phyloP scores from a whole-genome alignment of 1,140 invertebrate genomes.

The Chlorops oryzae region DNA sequence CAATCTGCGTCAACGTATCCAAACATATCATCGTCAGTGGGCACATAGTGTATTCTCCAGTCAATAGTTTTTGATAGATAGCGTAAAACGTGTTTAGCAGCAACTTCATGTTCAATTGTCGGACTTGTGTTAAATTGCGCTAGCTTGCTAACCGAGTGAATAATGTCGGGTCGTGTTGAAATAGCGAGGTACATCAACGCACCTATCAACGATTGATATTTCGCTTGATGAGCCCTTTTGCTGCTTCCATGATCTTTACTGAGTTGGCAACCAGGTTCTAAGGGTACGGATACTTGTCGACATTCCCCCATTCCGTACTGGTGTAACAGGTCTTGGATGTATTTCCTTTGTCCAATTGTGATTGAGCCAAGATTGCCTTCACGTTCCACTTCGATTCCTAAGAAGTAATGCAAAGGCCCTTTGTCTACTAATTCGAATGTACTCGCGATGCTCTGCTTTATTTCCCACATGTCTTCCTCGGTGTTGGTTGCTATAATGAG shows the following conservation, averaged over 20 bases:
- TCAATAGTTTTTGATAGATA: background rate
- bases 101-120: constrained; percentile 1
- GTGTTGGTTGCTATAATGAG: constrained; percentile 22
- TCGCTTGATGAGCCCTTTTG: too few relatives aligned
- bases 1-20: too few relatives aligned
- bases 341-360: background rate
- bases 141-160: constrained; percentile 5
- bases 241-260: too few relatives aligned
- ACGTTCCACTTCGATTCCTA: constrained; percentile 33
- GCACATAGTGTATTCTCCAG: background rate
- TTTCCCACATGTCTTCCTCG: constrained; percentile 12
- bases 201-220: constrained; percentile 12
- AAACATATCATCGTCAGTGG: too few relatives aligned
- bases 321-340: constrained; percentile 5
- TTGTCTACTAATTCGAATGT: constrained; percentile 29
- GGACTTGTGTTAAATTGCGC: constrained; percentile 6
- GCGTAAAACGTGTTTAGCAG: constrained; percentile 6
- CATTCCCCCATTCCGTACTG: constrained; percentile 9
- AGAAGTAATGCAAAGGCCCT: constrained; percentile 22
- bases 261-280: constrained; percentile 4
- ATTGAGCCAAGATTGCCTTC: constrained; percentile 5
- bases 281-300: background rate
- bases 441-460: constrained; percentile 23
- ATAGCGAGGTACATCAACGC: constrained; percentile 7
- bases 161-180: constrained; percentile 7